phyloP scores from a whole-genome alignment of 2,113 vertebrate species.

The Otus sunia region DNA sequence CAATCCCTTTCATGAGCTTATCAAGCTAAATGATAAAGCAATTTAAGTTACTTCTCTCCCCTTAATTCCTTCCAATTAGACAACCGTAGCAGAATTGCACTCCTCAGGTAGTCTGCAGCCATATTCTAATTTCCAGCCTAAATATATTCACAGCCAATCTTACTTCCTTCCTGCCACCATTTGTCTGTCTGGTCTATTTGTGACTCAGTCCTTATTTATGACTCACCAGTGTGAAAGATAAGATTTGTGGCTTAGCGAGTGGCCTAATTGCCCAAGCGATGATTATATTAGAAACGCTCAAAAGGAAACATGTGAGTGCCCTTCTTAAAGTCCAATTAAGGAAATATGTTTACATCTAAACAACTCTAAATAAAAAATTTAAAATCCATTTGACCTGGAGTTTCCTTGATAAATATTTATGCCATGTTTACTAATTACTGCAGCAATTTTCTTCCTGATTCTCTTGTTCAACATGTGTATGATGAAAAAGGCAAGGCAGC shows the following conservation, averaged over 20 bases:
- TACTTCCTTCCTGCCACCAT: conserved; percentile 54
- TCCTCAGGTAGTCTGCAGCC: conserved; percentile 21
- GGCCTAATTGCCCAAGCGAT: conserved; percentile 42
- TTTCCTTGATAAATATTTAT: conserved; percentile 36
- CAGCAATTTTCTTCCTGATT: not conserved
- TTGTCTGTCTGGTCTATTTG: conserved; percentile 62
- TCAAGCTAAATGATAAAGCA: not conserved
- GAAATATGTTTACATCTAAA: conserved; percentile 30
- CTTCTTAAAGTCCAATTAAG: conserved; percentile 36
- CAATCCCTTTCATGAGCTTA: not conserved
- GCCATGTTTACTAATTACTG: not conserved
- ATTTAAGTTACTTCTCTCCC: not conserved
- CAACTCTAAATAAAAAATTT: not conserved
- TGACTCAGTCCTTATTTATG: conserved; percentile 56
- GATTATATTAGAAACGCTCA: conserved; percentile 33
- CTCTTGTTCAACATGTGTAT: not conserved
- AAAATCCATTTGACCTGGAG: not conserved
- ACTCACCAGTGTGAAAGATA: conserved; percentile 57
- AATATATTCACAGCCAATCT: conserved; percentile 43
- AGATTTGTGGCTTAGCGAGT: conserved; percentile 61
- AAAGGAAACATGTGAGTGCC: not conserved
- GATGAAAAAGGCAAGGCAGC: not conserved
- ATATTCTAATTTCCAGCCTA: conserved; percentile 29
- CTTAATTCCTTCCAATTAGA: not conserved
- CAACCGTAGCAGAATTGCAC: not conserved